These are phyloP conservation scores for Anoura caudifer DNA, from an alignment of 2,113 vertebrate species.

Conservation along the genomic window DNA sequence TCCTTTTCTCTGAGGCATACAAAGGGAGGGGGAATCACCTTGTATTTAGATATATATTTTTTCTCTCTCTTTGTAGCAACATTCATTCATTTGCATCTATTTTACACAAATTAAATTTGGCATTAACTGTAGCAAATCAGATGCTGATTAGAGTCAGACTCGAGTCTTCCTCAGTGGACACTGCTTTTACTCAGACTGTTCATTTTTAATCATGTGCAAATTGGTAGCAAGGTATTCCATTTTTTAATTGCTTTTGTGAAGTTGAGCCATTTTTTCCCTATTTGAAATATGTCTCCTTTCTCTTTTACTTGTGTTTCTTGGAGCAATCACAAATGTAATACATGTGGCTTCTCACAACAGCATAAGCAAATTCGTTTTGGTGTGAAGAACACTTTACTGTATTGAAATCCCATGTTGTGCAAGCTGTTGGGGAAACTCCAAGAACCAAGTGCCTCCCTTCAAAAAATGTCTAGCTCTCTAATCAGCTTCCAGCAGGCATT, in stretches of 20 bases:
- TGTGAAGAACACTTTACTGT: not conserved
- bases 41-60: not conserved
- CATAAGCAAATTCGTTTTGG: not conserved
- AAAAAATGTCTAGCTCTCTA: not conserved
- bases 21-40: not conserved
- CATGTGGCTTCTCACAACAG: not conserved
- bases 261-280: not conserved
- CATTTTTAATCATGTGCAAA: constrained; percentile 63
- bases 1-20: not conserved
- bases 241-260: constrained; percentile 23
- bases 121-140: constrained; percentile 66
- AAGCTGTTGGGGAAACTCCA: not conserved
- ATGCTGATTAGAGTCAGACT: constrained; percentile 61
- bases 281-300: not conserved
- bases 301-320: not conserved
- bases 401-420: not conserved
- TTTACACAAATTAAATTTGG: constrained; percentile 73
- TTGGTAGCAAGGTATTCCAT: not conserved
- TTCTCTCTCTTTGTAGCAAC: constrained; percentile 56
- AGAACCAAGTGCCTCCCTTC: not conserved
- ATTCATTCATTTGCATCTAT: constrained; percentile 71
- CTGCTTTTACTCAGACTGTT: constrained; percentile 60
- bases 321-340: not conserved
- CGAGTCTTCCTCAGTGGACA: constrained; percentile 52
- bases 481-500: not conserved